Evolutionary conservation across 2,113 vertebrate species (phyloP).

Genomic region (Psophia crepitans): DNA sequence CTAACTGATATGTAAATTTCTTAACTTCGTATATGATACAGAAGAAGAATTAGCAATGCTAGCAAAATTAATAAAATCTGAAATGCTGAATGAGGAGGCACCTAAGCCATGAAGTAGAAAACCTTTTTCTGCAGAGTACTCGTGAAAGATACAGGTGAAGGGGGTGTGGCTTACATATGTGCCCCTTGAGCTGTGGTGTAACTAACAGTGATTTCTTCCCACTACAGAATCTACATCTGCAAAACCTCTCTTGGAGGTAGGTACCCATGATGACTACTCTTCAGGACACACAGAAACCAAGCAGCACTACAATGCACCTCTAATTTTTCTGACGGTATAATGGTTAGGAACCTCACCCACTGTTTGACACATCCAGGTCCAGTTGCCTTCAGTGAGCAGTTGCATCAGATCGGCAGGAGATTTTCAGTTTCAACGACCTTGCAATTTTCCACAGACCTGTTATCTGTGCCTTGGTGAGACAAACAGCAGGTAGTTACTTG

Average conservation of each 20-base stretch:
- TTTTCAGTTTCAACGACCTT: not conserved
- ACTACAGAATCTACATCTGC: not conserved
- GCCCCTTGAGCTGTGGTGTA: not conserved
- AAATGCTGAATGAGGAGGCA: not conserved
- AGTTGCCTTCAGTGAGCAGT: not conserved
- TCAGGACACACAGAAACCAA: not conserved
- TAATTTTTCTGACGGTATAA: not conserved
- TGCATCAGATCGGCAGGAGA: not conserved
- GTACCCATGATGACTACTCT: not conserved
- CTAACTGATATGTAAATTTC: not conserved
- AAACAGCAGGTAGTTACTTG: not conserved
- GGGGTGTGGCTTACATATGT: accelerated
- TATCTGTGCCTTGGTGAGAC: not conserved
- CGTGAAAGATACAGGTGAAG: not conserved
- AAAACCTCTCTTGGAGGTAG: not conserved
- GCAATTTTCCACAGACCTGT: not conserved
- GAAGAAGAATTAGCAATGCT: not conserved
- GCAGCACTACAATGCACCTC: accelerated
- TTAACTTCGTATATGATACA: not conserved
- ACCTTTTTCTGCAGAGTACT: no score
- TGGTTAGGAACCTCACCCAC: not conserved
- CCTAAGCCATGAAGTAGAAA: not conserved
- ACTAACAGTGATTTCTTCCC: not conserved
- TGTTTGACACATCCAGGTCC: not conserved
- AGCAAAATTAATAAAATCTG: not conserved